A percentile compares a stretch with the other conserved stretches of the same genome.
These are phyloP conservation scores for Esox niger DNA, from an alignment of 2,113 vertebrate species.

Conservation along the genomic window DNA sequence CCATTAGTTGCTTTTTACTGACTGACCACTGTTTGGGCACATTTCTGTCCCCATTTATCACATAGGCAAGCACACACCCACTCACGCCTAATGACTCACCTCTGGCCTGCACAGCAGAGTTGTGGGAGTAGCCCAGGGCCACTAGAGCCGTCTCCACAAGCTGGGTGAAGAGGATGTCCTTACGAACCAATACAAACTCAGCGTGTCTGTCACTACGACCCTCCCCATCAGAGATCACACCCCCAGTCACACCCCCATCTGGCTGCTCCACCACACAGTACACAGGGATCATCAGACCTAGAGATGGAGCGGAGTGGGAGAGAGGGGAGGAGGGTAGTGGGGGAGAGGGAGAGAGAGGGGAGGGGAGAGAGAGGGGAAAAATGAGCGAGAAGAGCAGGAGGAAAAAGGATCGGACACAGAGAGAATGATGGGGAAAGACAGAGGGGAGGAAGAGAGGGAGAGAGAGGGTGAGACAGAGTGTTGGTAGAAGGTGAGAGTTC, in stretches of 20 bases:
- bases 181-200: conserved; percentile 92
- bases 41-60: too few species aligned
- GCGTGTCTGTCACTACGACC: conserved; percentile 87
- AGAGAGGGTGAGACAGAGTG: background rate
- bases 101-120: conserved; percentile 90
- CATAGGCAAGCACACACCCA: conserved; percentile 2
- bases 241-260: conserved; percentile 74
- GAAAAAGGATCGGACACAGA: background rate
- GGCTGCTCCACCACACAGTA: conserved; percentile 95
- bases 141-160: conserved; percentile 94
- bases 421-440: background rate
- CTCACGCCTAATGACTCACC: conserved; percentile 65
- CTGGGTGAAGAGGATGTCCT: conserved; percentile 95
- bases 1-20: too few species aligned
- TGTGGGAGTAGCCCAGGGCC: conserved; percentile 94
- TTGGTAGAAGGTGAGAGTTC: background rate
- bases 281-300: conserved; percentile 96
- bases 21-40: too few species aligned
- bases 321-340: conserved; percentile 1
- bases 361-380: background rate
- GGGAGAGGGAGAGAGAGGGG: background rate
- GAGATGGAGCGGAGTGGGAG: background rate
- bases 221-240: conserved; percentile 80
- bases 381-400: background rate
- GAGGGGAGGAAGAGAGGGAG: background rate